Conservation (phyloP, 1,140 invertebrate genomes). For the Calycopis cecrops region DNA sequence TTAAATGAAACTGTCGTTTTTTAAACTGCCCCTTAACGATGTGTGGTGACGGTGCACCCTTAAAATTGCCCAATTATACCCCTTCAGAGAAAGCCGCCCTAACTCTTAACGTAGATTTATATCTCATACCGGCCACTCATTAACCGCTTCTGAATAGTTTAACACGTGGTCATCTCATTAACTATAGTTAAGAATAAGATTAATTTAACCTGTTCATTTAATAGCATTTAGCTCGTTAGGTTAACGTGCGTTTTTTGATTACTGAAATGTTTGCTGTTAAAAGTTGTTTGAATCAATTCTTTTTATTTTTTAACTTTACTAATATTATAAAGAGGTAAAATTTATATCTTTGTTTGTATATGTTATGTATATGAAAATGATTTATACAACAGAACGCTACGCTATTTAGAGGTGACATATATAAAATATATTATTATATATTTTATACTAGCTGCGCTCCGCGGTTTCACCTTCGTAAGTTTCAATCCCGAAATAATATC, state of each 20-base stretch:
- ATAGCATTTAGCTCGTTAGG: neutral
- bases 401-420: no score
- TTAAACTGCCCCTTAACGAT: conserved; percentile 38
- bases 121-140: conserved; percentile 51
- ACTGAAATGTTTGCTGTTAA: no score
- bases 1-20: neutral
- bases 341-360: no score
- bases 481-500: no score
- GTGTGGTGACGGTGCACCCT: conserved; percentile 55
- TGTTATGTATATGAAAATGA: no score
- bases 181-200: neutral
- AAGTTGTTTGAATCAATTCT: no score
- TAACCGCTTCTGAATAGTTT: conserved; percentile 29
- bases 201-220: neutral
- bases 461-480: no score
- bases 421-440: no score
- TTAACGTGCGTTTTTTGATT: conserved; percentile 1
- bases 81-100: conserved; percentile 48
- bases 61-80: conserved; percentile 64
- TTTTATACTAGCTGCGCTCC: no score
- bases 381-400: no score
- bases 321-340: no score
- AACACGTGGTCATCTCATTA: conserved; percentile 3
- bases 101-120: conserved; percentile 55
- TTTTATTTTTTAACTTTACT: no score